Base-by-base conservation (phyloP, 2,888 invertebrate species). In the Serrognathus titanus region DNA sequence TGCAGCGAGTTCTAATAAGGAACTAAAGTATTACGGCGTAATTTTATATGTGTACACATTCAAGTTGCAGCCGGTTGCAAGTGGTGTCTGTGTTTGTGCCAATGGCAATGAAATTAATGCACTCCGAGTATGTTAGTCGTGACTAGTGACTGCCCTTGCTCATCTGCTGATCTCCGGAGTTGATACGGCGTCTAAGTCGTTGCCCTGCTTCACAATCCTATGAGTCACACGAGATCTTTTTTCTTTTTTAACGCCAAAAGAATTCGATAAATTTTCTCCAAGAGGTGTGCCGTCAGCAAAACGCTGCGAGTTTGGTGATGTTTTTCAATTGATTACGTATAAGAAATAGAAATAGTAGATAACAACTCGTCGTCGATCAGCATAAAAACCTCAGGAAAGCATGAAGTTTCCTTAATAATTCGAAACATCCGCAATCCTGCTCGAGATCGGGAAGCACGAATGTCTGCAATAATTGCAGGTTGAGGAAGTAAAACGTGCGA, bases 81-180 rank as follows among this genome's bases (percentile, higher is more conserved):
- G n/a, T 43, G 43, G 55, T 65, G 66, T 69, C 66, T 67, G 47
- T 60, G 64, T 61, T 62, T 61, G 59, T 60, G 65, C 63, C 65
- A 63, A 65, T 66, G 67, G 67, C 67, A 69, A 66, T 66, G 63
- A 65, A 69, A 70, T 68, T 68, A 70, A 68, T 70, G 69, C 69
- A 64, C 59, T 58, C 57, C 65, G 66, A 63, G 67, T 69, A 68
- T 65, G 66, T 59, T 63, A 60, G 65, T 69, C 69, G 69, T 71
- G 69, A 69, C 68, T 68, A 58, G 63, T 60, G 62, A 60, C 64
- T 69, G 65, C 69, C 65, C 66, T 69, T 69, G 67, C 67, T 67
- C 69, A 69, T 69, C 68, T 63, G 52, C 66, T 60, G 69, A 70
- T 70, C 67, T 63, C 61, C 55, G 48, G 16, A 51, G 10, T 39